phyloP scores from a whole-genome alignment of 2,888 invertebrate genomes.

The Nymphalis polychloros region DNA sequence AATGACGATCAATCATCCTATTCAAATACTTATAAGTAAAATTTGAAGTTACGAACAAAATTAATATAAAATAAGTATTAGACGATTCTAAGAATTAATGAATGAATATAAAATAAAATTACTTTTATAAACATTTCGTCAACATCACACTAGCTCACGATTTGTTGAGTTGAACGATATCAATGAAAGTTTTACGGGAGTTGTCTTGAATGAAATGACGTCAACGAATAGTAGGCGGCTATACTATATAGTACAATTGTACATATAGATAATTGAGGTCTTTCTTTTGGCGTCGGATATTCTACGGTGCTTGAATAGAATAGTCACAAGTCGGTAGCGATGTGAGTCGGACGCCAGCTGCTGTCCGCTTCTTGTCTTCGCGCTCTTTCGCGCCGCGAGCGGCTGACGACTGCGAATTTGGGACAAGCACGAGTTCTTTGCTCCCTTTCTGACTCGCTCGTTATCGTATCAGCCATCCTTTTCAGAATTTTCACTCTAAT shows the following conservation, averaged over 20 bases:
- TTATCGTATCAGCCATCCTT: slow-evolving; percentile 49
- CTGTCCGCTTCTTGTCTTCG: slow-evolving; percentile 55
- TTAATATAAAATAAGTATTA: too few species aligned
- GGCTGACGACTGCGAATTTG: slow-evolving; percentile 66
- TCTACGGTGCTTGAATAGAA: slow-evolving; percentile 62
- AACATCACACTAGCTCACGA: slow-evolving; percentile 20
- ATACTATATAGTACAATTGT: slow-evolving; percentile 45
- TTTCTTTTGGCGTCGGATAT: slow-evolving; percentile 73
- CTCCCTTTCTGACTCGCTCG: slow-evolving; percentile 52
- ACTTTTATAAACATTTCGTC: neutral
- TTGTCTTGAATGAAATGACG: slow-evolving; percentile 75
- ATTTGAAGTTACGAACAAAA: too few species aligned
- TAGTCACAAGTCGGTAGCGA: slow-evolving; percentile 79
- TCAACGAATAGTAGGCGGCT: slow-evolving; percentile 56
- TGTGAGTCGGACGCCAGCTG: slow-evolving; percentile 74
- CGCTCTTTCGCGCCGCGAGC: slow-evolving; percentile 68
- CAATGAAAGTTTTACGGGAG: slow-evolving; percentile 62
- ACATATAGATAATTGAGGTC: slow-evolving; percentile 63
- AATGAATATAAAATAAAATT: neutral
- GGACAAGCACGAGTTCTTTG: slow-evolving; percentile 62
- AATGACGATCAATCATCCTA: too few species aligned
- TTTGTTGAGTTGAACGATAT: slow-evolving; percentile 40
- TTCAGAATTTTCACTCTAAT: slow-evolving; percentile 48
- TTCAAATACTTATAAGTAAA: too few species aligned
- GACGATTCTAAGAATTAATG: too few species aligned